Percentiles rank a stretch among this genome's conserved stretches.
Evolutionary conservation across 2,113 vertebrate species (phyloP).

Genomic region (Scophthalmus maximus): DNA sequence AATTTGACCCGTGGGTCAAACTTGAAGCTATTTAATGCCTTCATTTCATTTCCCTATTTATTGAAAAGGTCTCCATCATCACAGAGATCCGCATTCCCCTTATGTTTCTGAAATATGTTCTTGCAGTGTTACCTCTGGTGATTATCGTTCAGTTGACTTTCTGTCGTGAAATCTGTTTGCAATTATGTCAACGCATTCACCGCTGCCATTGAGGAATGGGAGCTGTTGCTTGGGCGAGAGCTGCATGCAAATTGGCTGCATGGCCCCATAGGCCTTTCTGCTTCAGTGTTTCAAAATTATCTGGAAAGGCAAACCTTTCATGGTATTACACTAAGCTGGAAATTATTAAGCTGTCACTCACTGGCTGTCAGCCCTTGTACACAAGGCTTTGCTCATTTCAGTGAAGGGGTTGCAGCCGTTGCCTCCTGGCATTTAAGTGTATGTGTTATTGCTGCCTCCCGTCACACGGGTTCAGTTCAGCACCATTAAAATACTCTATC

Average conservation of each 20-base stretch:
- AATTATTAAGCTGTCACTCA: conserved; percentile 68
- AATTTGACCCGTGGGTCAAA: background rate
- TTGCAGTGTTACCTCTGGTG: conserved; percentile 5
- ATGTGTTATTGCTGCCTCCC: conserved; percentile 16
- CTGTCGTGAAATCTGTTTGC: conserved; percentile 31
- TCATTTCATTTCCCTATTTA: background rate
- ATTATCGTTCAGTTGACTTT: conserved; percentile 6
- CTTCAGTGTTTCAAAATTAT: conserved; percentile 48
- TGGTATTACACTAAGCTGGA: conserved; percentile 52
- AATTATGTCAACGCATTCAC: conserved; percentile 38
- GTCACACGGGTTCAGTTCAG: background rate
- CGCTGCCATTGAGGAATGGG: conserved; percentile 30
- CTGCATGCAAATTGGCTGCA: conserved; percentile 49
- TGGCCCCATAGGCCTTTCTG: conserved; percentile 34
- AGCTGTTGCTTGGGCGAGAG: conserved; percentile 19
- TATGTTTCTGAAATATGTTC: background rate
- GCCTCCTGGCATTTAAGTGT: conserved; percentile 31
- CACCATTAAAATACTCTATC: conserved; percentile 26
- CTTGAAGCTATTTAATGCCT: background rate
- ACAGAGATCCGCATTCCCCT: background rate
- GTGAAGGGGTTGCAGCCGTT: conserved; percentile 14
- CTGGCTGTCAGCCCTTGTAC: conserved; percentile 32
- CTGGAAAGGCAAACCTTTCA: conserved; percentile 55
- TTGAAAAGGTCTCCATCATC: background rate
- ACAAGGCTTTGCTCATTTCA: conserved; percentile 47